phyloP scores from a whole-genome alignment of 2,888 invertebrate genomes.

The Chesias legatella region DNA sequence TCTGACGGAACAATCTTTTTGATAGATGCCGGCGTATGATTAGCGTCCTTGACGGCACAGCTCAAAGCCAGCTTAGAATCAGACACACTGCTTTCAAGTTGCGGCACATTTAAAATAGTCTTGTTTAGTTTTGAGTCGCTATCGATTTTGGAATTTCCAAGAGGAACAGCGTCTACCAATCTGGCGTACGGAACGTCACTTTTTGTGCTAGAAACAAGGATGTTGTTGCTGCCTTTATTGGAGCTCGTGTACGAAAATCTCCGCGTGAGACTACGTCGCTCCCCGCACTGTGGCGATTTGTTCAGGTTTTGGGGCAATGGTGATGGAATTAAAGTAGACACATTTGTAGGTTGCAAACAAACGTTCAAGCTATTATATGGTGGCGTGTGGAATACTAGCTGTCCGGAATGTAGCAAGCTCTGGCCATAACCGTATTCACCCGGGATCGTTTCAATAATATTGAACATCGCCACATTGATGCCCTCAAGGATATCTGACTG shows the following conservation, averaged over 20 bases:
- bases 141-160: constrained; percentile 82
- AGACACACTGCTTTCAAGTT: constrained; percentile 89
- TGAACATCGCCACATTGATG: constrained; percentile 89
- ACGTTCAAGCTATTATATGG: constrained; percentile 91
- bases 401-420: constrained; percentile 92
- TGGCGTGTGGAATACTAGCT: constrained; percentile 94
- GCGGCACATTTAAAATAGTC: constrained; percentile 77
- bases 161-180: constrained; percentile 83
- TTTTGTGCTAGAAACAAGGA: constrained; percentile 67
- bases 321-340: constrained; percentile 64
- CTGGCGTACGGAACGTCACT: constrained; percentile 90
- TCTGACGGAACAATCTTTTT: constrained; percentile 54
- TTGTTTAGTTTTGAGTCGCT: constrained; percentile 86
- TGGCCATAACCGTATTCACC: constrained; percentile 96
- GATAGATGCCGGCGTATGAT: constrained; percentile 34
- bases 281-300: constrained; percentile 64
- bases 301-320: constrained; percentile 63
- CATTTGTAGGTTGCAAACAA: constrained; percentile 84
- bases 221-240: constrained; percentile 67
- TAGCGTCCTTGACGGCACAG: constrained; percentile 82
- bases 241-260: constrained; percentile 74
- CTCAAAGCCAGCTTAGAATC: constrained; percentile 92
- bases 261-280: constrained; percentile 67
- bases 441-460: constrained; percentile 84
- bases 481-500: constrained; percentile 90